These are phyloP conservation scores for Eulithis testata DNA, from an alignment of 2,888 invertebrate genomes.

Conservation along the genomic window DNA sequence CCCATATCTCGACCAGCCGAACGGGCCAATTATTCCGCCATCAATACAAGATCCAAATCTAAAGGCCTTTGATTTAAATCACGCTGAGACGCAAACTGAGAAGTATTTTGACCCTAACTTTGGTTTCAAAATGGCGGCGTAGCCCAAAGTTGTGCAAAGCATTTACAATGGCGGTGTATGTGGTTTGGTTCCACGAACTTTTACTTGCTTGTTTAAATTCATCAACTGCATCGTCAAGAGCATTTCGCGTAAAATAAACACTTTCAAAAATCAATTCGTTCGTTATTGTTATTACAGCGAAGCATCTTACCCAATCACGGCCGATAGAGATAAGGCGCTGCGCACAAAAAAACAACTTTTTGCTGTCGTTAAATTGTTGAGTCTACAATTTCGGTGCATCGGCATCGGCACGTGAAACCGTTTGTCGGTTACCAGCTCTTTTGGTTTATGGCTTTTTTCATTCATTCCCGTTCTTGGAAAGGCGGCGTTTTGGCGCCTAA, in stretches of 20 bases:
- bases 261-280: slow-evolving; percentile 34
- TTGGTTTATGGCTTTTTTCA: slow-evolving; percentile 75
- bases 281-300: slow-evolving; percentile 21
- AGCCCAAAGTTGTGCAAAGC: slow-evolving; percentile 25
- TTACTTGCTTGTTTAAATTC: slow-evolving; percentile 18
- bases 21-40: slow-evolving; percentile 64
- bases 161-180: slow-evolving; percentile 4
- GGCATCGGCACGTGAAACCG: slow-evolving; percentile 74
- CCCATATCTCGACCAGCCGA: slow-evolving; percentile 46
- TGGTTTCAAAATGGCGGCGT: slow-evolving; percentile 28
- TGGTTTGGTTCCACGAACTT: slow-evolving; percentile 9
- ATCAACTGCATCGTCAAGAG: slow-evolving; percentile 14
- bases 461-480: slow-evolving; percentile 77
- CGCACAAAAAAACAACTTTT: slow-evolving; percentile 56
- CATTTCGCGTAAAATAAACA: slow-evolving; percentile 30
- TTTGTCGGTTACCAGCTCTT: slow-evolving; percentile 66
- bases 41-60: slow-evolving; percentile 62
- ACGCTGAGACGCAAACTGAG: slow-evolving; percentile 30
- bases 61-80: slow-evolving; percentile 35
- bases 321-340: slow-evolving; percentile 51
- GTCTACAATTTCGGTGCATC: slow-evolving; percentile 65
- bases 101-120: slow-evolving; percentile 33
- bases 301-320: slow-evolving; percentile 37
- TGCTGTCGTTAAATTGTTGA: slow-evolving; percentile 69
- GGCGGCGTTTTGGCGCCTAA: slow-evolving; percentile 80